These are phyloP conservation scores for Paramuricea clavata DNA, from an alignment of 92 coral and sea anemone genomes.

Conservation along the genomic window DNA sequence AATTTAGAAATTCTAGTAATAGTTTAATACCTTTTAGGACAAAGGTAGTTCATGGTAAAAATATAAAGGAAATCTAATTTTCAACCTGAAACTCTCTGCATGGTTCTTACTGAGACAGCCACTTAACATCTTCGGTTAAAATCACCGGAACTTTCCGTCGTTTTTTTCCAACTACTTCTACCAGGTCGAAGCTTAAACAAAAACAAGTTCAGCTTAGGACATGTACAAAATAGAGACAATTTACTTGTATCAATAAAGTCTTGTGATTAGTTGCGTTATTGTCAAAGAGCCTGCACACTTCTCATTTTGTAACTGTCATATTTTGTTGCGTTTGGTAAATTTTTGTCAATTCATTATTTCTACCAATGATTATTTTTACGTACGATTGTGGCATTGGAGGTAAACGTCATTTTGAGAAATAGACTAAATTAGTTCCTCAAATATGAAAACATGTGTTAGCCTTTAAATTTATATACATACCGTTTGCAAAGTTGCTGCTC, in stretches of 20 bases:
- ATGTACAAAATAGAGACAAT: too few species aligned
- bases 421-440: background rate
- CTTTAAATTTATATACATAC: background rate
- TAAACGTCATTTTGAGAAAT: background rate
- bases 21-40: too few species aligned
- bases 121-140: slow-evolving; percentile 24
- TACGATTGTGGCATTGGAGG: background rate
- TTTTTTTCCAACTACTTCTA: background rate
- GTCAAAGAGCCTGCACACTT: too few species aligned
- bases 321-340: background rate
- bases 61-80: too few species aligned
- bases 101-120: too few species aligned
- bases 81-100: too few species aligned
- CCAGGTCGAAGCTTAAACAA: slow-evolving; percentile 3
- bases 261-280: too few species aligned
- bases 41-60: too few species aligned
- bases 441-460: background rate
- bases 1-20: too few species aligned
- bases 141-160: background rate
- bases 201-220: background rate
- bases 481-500: slow-evolving; percentile 27
- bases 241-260: too few species aligned
- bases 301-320: background rate
- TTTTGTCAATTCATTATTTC: background rate
- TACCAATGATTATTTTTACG: background rate